Conservation (phyloP, 1,140 invertebrate genomes). For the Drosophila insularis region DNA sequence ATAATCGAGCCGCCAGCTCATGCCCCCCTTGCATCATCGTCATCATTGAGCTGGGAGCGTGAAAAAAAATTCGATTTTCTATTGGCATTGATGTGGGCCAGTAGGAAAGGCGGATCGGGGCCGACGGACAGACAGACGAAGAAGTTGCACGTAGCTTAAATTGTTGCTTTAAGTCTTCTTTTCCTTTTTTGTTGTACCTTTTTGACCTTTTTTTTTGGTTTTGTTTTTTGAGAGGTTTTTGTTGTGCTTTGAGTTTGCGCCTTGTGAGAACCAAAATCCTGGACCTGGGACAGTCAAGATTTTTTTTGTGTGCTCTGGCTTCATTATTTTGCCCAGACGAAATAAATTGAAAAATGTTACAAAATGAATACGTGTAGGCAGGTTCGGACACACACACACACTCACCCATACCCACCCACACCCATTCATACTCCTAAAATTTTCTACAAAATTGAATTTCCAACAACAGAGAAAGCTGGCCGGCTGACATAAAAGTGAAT, state of each 20-base stretch:
- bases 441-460: constrained; percentile 73
- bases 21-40: constrained; percentile 28
- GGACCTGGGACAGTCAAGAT: constrained; percentile 18
- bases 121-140: background rate
- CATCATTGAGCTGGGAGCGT: constrained; percentile 45
- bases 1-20: constrained; percentile 49
- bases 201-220: constrained; percentile 57
- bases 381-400: constrained; percentile 46
- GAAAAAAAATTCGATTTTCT: constrained; percentile 63
- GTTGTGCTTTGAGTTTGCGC: constrained; percentile 66
- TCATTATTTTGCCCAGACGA: constrained; percentile 68
- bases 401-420: background rate
- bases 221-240: constrained; percentile 53
- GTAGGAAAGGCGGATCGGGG: constrained; percentile 17
- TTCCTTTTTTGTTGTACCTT: constrained; percentile 58
- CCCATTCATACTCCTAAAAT: constrained; percentile 36
- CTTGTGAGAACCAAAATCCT: constrained; percentile 15
- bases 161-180: constrained; percentile 54
- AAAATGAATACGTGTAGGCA: constrained; percentile 62
- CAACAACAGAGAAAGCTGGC: constrained; percentile 51
- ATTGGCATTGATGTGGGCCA: constrained; percentile 66
- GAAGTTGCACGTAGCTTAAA: constrained; percentile 7
- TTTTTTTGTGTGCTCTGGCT: constrained; percentile 38
- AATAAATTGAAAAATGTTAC: constrained; percentile 75
- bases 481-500: background rate